Evolutionary conservation across 1,140 invertebrate genomes (phyloP), one percentile per base, ranked within the genome.

Genomic region (Neotoxoptera formosana): DNA sequence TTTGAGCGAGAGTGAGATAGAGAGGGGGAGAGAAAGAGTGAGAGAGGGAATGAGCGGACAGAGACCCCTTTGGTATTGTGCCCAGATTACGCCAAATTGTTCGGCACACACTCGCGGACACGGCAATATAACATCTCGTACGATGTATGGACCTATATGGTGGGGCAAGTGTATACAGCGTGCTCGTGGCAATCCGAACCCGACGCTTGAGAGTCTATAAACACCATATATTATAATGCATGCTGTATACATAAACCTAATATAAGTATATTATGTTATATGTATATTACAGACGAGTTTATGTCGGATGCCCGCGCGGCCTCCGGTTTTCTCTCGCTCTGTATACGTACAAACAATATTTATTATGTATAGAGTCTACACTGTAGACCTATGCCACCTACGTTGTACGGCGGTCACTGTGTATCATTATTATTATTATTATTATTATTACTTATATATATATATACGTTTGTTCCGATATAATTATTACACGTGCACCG

Each of bases 81-180:
- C 91, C 91, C 91, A 86, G 91, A 93, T 93, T 84, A 93, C 91
- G 91, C 91, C 48, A 93, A 93, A 93, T 93, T 84, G 91, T 93
- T 86, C 76, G 91, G 90, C 60, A 81, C 67, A 47, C 89, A 60
- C 53, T 84, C 51, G 90, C 30, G 90, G 47, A 67, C 60, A 76
- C 60, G 67, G 20, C 56, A 47, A 88, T 88, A 88, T 48, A 88
- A 51, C 47, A 88, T 51, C 81, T 41, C 47, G 17, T 34, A 51
- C 36, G 45, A 47, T 76, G 30, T 21, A 47, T 30, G 47, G n/a
- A n/a, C 30, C 60, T 51, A 20, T 9, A 51, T 20, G 17, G 25
- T 23, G 25, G 41, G 9, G 83, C 83, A 36, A 17, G 84, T 45
- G 84, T 47, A 47, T 45, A 86, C 83, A 47, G 45, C 4, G 45